Conservation (phyloP, 1,140 invertebrate species). For the Tetramorium parvispinum region DNA sequence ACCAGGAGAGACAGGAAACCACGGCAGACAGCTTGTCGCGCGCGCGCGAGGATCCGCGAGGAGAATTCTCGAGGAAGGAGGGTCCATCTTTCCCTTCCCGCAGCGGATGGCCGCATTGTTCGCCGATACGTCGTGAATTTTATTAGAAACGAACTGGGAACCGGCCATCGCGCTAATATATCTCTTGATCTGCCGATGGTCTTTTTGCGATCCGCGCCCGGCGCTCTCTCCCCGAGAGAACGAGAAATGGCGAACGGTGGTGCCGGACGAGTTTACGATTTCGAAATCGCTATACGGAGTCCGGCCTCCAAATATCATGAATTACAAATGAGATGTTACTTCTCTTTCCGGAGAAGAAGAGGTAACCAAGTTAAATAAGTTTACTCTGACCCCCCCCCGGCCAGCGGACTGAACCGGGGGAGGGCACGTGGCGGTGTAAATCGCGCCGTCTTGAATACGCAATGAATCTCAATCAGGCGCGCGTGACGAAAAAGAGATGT, state of each 20-base stretch:
- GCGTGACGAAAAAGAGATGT: neutral
- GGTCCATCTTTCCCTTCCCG: neutral
- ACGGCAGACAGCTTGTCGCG: neutral
- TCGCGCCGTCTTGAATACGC: constrained; percentile 6
- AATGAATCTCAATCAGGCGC: constrained; percentile 21
- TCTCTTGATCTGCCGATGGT: constrained; percentile 57
- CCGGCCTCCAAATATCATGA: constrained; percentile 13
- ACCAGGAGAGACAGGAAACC: neutral
- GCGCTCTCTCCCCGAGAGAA: neutral
- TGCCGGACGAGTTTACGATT: constrained; percentile 31
- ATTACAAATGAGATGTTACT: constrained; percentile 37
- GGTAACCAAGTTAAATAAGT: constrained; percentile 9
- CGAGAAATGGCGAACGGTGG: neutral
- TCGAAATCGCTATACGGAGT: neutral
- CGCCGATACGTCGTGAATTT: constrained; percentile 65
- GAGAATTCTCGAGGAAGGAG: neutral
- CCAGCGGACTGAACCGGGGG: neutral
- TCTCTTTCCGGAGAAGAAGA: neutral
- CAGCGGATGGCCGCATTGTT: constrained; percentile 21
- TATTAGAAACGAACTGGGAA: constrained; percentile 50
- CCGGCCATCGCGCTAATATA: constrained; percentile 54
- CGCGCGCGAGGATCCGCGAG: constrained; percentile 12
- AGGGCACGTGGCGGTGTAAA: neutral
- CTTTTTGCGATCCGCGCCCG: constrained; percentile 27
- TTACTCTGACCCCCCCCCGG: neutral